Conservation (phyloP, 2,113 vertebrate genomes). For the Oryzias javanicus region DNA sequence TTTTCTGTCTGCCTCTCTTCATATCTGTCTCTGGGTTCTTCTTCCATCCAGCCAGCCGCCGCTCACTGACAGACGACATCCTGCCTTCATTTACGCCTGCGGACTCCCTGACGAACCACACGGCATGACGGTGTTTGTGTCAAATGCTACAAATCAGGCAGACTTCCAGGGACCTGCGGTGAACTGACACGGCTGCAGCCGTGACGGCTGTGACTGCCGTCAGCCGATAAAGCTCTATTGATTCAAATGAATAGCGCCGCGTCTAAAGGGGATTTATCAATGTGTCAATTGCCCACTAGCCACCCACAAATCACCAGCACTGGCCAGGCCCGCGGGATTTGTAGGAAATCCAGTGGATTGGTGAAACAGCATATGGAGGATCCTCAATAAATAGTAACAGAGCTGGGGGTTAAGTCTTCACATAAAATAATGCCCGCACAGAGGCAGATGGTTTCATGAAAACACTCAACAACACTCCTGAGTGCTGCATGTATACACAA, state of each 20-base stretch:
- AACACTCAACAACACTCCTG: neutral
- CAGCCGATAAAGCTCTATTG: constrained; percentile 88
- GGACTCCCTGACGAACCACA: constrained; percentile 61
- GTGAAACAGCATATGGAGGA: constrained; percentile 72
- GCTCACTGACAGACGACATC: constrained; percentile 48
- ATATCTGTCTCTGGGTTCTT: constrained; percentile 17
- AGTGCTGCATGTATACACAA: neutral
- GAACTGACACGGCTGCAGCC: constrained; percentile 70
- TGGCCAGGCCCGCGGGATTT: constrained; percentile 81
- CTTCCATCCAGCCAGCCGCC: constrained; percentile 24
- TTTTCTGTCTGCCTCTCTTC: constrained; percentile 28
- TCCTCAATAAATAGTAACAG: constrained; percentile 82
- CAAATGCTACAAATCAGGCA: constrained; percentile 66
- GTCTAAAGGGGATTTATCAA: constrained; percentile 92
- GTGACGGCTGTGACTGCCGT: constrained; percentile 76
- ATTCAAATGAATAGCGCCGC: constrained; percentile 87
- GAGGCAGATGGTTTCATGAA: constrained; percentile 21
- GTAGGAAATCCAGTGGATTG: constrained; percentile 84
- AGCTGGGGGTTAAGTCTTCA: constrained; percentile 51
- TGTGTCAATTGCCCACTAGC: constrained; percentile 84
- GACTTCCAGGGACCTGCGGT: constrained; percentile 72
- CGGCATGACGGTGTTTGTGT: constrained; percentile 68
- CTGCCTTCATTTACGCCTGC: constrained; percentile 52
- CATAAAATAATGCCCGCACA: constrained; percentile 38
- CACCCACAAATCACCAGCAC: constrained; percentile 58